Evolutionary conservation across 2,888 invertebrate species (phyloP).

Genomic region (Alentia gelatinosa): DNA sequence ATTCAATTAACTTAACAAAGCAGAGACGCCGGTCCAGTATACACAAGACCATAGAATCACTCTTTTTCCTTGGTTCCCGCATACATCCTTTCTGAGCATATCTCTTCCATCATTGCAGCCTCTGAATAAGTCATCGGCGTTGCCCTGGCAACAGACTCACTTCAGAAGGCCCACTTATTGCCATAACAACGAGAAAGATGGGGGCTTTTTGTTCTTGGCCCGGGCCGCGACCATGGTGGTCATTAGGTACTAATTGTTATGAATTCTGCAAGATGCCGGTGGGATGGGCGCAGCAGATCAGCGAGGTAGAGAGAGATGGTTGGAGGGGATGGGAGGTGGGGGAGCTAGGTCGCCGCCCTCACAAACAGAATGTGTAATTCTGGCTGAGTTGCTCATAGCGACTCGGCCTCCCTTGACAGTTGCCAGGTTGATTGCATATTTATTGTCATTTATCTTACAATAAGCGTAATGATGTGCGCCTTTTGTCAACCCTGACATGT

Average conservation of each 20-base stretch:
- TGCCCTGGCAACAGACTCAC: constrained; percentile 4
- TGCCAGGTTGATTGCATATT: constrained; percentile 40
- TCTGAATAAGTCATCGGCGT: background rate
- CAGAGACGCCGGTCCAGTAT: background rate
- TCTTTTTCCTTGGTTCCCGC: background rate
- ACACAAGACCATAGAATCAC: background rate
- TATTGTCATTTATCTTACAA: constrained; percentile 50
- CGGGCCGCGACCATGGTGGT: constrained; percentile 7
- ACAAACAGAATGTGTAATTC: constrained; percentile 44
- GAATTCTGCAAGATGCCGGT: constrained; percentile 36
- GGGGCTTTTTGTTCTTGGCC: constrained; percentile 21
- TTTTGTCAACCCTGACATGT: constrained; percentile 43
- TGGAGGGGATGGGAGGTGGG: background rate
- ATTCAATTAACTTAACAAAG: background rate
- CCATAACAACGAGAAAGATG: constrained; percentile 5
- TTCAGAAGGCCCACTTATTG: background rate
- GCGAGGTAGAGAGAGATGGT: background rate
- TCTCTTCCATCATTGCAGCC: background rate
- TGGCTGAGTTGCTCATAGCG: background rate
- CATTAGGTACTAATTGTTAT: constrained; percentile 39
- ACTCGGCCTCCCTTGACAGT: constrained; percentile 12
- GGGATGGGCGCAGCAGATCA: background rate
- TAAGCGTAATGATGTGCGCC: constrained; percentile 33
- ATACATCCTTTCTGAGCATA: background rate
- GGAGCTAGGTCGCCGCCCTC: background rate